Evolutionary conservation across 2,797 vertebrate species (phyloP).

Genomic region (Scolopax rusticola): DNA sequence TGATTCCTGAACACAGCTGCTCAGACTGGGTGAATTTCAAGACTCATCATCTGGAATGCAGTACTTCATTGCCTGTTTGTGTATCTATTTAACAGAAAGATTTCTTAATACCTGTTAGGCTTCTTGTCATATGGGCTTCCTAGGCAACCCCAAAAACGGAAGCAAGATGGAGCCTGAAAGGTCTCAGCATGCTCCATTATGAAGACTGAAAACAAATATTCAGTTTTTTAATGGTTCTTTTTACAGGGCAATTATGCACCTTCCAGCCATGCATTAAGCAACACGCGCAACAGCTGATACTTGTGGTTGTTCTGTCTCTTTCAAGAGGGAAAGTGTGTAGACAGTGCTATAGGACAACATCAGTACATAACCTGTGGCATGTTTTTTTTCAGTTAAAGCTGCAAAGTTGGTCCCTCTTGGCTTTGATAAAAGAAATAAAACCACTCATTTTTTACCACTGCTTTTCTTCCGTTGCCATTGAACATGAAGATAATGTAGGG

Average conservation of each 20-base stretch:
- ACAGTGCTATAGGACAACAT: neutral
- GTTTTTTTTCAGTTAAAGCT: neutral
- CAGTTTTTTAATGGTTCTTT: fast-evolving
- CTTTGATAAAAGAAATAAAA: neutral
- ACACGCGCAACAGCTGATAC: neutral
- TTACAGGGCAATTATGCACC: neutral
- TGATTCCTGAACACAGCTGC: neutral
- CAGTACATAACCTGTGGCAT: neutral
- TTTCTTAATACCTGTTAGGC: neutral
- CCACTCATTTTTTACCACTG: neutral
- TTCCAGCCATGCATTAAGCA: neutral
- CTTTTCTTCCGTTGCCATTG: neutral
- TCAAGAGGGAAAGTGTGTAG: neutral
- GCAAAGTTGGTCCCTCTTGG: neutral
- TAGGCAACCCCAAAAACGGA: neutral
- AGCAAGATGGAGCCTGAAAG: neutral
- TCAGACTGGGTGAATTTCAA: neutral
- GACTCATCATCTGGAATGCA: neutral
- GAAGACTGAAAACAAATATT: neutral
- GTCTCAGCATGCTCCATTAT: neutral
- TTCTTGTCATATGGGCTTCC: neutral
- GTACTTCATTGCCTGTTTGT: neutral
- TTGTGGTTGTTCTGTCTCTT: neutral
- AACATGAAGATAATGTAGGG: neutral
- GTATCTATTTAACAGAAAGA: neutral